A percentile compares a stretch with the other conserved stretches of the same genome.
phyloP scores from a whole-genome alignment of 2,888 invertebrate species.

The Drosophila recens region DNA sequence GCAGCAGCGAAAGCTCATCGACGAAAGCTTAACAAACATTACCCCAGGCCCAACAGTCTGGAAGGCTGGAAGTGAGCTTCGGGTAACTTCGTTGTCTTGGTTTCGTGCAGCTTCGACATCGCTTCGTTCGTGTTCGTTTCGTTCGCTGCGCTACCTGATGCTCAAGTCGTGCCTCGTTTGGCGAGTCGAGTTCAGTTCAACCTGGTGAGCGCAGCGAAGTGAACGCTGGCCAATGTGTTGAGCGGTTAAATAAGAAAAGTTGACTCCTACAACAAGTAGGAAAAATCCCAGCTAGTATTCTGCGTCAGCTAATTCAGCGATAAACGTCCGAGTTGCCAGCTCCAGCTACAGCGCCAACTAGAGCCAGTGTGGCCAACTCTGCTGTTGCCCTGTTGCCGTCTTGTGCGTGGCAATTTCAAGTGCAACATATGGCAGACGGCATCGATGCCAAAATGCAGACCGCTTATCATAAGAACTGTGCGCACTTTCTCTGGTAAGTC shows the following conservation, averaged over 20 bases:
- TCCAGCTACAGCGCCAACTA: constrained; percentile 30
- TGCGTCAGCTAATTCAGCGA: constrained; percentile 71
- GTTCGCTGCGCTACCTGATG: constrained; percentile 78
- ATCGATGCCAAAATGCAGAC: constrained; percentile 67
- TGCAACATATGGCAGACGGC: constrained; percentile 72
- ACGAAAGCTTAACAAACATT: constrained; percentile 51
- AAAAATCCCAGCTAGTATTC: constrained; percentile 73
- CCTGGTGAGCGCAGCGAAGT: constrained; percentile 83
- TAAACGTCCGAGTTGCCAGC: constrained; percentile 51
- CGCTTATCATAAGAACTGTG: constrained; percentile 47
- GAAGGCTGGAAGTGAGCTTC: constrained; percentile 48
- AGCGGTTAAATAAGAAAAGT: constrained; percentile 84
- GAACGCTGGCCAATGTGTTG: constrained; percentile 77
- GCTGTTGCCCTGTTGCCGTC: constrained; percentile 22
- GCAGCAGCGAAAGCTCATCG: constrained; percentile 49
- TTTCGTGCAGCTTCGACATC: constrained; percentile 12
- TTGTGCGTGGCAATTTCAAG: constrained; percentile 45
- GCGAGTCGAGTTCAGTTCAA: constrained; percentile 76
- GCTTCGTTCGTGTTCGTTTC: constrained; percentile 20
- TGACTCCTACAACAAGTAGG: constrained; percentile 72
- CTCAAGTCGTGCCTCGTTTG: constrained; percentile 38
- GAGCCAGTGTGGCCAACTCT: constrained; percentile 34
- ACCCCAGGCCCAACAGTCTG: constrained; percentile 60
- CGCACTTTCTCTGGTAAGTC: constrained; percentile 71
- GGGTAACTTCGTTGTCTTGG: constrained; percentile 16